Evolutionary conservation across 2,797 vertebrate species (phyloP).

Genomic region (Coranthus polyacanthus): DNA sequence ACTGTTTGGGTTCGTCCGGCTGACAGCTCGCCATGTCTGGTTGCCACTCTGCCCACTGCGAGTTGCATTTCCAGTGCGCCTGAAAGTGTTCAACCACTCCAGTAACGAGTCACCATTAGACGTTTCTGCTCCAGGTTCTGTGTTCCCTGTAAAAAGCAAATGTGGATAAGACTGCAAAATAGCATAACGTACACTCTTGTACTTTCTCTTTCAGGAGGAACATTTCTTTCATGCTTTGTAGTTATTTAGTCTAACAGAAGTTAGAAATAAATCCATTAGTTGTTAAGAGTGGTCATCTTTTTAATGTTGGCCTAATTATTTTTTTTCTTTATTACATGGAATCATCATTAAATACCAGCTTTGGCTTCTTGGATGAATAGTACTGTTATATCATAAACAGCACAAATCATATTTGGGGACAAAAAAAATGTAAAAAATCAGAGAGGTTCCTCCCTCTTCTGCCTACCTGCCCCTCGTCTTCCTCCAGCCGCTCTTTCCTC

Average conservation of each 20-base stretch:
- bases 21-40: slow-evolving; percentile 96
- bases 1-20: slow-evolving; percentile 94
- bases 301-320: too few species aligned
- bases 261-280: too few species aligned
- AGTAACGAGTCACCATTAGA: slow-evolving; percentile 92
- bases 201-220: too few species aligned
- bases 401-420: too few species aligned
- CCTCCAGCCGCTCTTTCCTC: slow-evolving; percentile 64
- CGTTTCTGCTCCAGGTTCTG: slow-evolving; percentile 86
- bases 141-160: slow-evolving; percentile 81
- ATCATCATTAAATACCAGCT: too few species aligned
- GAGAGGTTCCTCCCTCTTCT: neutral
- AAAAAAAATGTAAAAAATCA: too few species aligned
- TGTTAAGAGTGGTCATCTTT: too few species aligned
- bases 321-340: too few species aligned
- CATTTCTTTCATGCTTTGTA: too few species aligned
- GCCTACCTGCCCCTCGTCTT: slow-evolving; percentile 70
- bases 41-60: slow-evolving; percentile 96
- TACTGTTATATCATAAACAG: neutral
- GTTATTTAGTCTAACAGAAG: too few species aligned
- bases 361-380: neutral
- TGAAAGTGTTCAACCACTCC: slow-evolving; percentile 94
- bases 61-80: slow-evolving; percentile 92
- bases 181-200: neutral
- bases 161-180: slow-evolving; percentile 8